phyloP scores from a whole-genome alignment of 2,888 invertebrate genomes.

The Timandra comae region DNA sequence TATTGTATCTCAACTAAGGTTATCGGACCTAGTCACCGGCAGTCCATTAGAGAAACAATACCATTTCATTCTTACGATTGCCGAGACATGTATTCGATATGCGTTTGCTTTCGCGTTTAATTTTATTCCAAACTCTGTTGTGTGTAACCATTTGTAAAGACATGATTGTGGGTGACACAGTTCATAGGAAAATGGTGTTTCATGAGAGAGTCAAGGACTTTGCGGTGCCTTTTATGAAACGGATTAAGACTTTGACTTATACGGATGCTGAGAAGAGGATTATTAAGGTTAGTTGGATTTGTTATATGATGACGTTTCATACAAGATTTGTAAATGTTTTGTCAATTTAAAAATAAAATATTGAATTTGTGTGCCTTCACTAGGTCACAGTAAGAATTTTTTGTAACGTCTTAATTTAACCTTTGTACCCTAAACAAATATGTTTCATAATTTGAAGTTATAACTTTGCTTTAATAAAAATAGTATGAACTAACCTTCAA shows the following conservation, averaged over 20 bases:
- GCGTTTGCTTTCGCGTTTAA: constrained; percentile 45
- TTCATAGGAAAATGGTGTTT: constrained; percentile 69
- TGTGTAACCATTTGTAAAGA: constrained; percentile 48
- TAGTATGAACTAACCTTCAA: too few relatives aligned
- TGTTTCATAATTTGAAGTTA: too few relatives aligned
- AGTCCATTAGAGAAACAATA: constrained; percentile 23
- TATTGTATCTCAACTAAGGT: constrained; percentile 31
- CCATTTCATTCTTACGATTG: constrained; percentile 4
- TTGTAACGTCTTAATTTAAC: too few relatives aligned
- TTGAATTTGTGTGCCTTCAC: too few relatives aligned
- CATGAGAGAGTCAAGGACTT: constrained; percentile 67
- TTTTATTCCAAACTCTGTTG: constrained; percentile 35
- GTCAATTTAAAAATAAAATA: too few relatives aligned
- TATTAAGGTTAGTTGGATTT: constrained; percentile 50
- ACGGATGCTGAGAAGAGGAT: constrained; percentile 57
- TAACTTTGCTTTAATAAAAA: too few relatives aligned
- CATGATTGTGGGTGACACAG: constrained; percentile 66
- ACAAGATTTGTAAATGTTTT: too few relatives aligned
- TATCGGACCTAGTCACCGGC: constrained; percentile 34
- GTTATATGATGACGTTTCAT: too few relatives aligned
- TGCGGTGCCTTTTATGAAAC: constrained; percentile 67
- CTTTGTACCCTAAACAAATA: too few relatives aligned
- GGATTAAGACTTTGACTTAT: constrained; percentile 54
- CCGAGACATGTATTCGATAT: constrained; percentile 44
- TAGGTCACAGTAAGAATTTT: too few relatives aligned